Conservation (phyloP, 2,797 vertebrate genomes). For the Pogoniulus pusillus region DNA sequence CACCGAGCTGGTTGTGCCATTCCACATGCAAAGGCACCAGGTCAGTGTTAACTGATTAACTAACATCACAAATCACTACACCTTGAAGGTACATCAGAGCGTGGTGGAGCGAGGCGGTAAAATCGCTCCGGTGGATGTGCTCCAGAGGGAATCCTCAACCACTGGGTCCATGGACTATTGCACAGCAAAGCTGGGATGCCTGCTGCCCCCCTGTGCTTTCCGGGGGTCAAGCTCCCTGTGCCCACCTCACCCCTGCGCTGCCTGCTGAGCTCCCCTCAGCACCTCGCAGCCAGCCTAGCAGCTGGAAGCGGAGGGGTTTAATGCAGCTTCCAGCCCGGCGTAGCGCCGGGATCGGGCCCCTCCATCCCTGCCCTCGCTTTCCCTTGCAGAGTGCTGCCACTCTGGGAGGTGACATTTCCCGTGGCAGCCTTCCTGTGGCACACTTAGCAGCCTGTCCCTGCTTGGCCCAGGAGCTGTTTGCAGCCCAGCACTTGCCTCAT, state of each 20-base stretch:
- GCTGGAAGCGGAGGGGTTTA: background rate
- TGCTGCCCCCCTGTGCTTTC: background rate
- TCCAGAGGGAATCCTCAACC: background rate
- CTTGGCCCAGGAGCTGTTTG: background rate
- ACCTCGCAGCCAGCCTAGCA: background rate
- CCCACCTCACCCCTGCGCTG: background rate
- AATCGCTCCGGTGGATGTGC: background rate
- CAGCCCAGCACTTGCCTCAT: slow-evolving; percentile 28
- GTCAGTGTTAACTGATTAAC: background rate
- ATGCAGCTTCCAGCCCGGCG: rapidly evolving
- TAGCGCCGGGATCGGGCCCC: background rate
- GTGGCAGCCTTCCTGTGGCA: slow-evolving; percentile 8
- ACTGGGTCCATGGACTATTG: rapidly evolving
- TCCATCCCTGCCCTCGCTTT: background rate
- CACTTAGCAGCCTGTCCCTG: slow-evolving; percentile 33
- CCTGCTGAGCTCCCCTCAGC: no score
- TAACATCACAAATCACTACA: background rate
- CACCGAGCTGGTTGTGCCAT: background rate
- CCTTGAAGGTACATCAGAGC: rapidly evolving
- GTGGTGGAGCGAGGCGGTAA: background rate
- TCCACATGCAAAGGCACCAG: background rate
- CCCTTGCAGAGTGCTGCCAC: slow-evolving; percentile 1
- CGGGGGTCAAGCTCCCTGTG: background rate
- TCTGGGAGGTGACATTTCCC: slow-evolving; percentile 49
- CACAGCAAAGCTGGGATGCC: background rate